Evolutionary conservation across 2,113 vertebrate genomes (phyloP).

Genomic region (Lophius piscatorius): DNA sequence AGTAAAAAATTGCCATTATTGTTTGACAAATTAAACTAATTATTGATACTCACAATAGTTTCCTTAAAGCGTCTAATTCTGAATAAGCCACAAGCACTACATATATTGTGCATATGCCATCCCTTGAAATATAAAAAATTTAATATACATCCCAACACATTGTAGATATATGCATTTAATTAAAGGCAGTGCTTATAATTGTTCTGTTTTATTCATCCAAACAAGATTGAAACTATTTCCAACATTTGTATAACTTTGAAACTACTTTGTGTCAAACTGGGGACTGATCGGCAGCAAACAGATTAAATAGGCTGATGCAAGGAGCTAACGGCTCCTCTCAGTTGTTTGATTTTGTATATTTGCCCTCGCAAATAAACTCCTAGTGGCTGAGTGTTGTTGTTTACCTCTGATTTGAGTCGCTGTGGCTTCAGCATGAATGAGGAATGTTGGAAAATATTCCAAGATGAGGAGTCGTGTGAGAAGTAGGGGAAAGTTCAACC

Average conservation of each 20-base stretch:
- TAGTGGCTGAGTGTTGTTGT: not conserved
- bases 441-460: slow-evolving; percentile 36
- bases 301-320: not conserved
- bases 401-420: not conserved
- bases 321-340: accelerated
- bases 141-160: slow-evolving; percentile 5
- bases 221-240: not conserved
- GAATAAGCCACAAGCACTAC: no score
- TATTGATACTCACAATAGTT: no score
- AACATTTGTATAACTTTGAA: no score
- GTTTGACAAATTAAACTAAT: no score
- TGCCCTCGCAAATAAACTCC: not conserved
- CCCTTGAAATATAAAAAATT: no score
- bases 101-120: no score
- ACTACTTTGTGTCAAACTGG: no score
- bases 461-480: slow-evolving; percentile 63
- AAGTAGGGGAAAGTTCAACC: slow-evolving; percentile 81
- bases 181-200: not conserved
- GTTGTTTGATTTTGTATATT: not conserved
- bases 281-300: not conserved
- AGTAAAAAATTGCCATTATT: no score
- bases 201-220: not conserved
- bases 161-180: not conserved
- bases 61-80: no score
- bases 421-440: not conserved